These are phyloP conservation scores for Danio kyathit DNA, from an alignment of 2,797 vertebrate species.

Conservation along the genomic window DNA sequence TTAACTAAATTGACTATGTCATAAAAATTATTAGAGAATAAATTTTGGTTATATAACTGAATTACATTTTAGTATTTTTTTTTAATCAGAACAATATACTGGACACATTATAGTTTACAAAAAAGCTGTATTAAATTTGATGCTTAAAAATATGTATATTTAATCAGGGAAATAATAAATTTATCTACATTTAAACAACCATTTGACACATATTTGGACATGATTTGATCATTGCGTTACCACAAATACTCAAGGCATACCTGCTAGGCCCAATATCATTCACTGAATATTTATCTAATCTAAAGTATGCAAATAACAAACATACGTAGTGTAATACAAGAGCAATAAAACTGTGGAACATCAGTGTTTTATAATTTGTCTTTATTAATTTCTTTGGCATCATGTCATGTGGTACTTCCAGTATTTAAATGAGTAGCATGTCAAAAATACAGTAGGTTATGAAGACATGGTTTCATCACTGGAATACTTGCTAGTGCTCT, in stretches of 20 bases:
- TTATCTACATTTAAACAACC: not conserved
- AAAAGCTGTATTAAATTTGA: too few relatives aligned
- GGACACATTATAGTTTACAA: too few relatives aligned
- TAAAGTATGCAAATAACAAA: not conserved
- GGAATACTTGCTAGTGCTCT: constrained; percentile 34
- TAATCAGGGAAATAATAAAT: not conserved
- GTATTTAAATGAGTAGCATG: not conserved
- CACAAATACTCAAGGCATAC: not conserved
- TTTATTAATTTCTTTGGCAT: not conserved
- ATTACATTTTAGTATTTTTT: too few relatives aligned
- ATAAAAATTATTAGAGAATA: too few relatives aligned
- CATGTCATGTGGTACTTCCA: not conserved
- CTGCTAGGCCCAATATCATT: not conserved
- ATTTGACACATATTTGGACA: not conserved
- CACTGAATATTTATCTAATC: not conserved
- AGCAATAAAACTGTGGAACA: too few relatives aligned
- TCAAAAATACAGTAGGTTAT: too few relatives aligned
- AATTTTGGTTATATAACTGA: too few relatives aligned
- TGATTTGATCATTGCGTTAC: not conserved
- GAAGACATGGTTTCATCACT: too few relatives aligned
- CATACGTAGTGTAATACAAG: too few relatives aligned
- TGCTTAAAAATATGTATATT: not conserved
- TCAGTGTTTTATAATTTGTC: too few relatives aligned
- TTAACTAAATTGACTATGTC: too few relatives aligned
- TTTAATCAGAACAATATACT: too few relatives aligned